Evolutionary conservation across 2,113 vertebrate species (phyloP).

Genomic region (Bufo gargarizans): DNA sequence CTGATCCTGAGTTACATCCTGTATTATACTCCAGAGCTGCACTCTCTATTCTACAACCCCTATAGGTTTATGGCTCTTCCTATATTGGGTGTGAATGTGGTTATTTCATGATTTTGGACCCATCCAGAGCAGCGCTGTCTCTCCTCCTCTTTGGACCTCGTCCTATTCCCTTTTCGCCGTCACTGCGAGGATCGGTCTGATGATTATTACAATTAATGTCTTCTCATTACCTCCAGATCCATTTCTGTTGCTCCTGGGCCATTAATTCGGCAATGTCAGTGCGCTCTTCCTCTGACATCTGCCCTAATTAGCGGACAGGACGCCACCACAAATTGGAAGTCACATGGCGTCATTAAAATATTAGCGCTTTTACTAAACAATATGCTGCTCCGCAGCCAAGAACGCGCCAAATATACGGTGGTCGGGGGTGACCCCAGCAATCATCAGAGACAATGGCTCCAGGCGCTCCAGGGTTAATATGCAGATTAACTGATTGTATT

Average conservation of each 20-base stretch:
- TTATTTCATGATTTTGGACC: no score
- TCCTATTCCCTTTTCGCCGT: no score
- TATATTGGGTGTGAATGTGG: no score
- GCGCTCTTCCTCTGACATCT: slow-evolving; percentile 70
- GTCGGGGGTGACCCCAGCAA: background rate
- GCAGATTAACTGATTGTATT: background rate
- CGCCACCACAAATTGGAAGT: background rate
- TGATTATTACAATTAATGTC: slow-evolving; percentile 68
- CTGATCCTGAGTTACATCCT: no score
- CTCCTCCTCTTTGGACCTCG: no score
- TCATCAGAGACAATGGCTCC: background rate
- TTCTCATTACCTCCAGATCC: slow-evolving; percentile 68
- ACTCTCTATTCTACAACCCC: no score
- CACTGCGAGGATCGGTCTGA: slow-evolving; percentile 61
- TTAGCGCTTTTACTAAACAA: background rate
- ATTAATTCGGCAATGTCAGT: slow-evolving; percentile 71
- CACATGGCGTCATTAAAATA: slow-evolving; percentile 9
- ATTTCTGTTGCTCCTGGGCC: slow-evolving; percentile 64
- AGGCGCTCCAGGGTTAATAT: background rate
- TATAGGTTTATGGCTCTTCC: no score
- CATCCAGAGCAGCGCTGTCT: background rate
- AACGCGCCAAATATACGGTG: background rate
- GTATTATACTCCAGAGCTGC: no score
- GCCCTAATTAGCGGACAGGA: slow-evolving; percentile 62
- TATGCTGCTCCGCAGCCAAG: background rate